A percentile compares a stretch with the other conserved stretches of the same genome.
These are phyloP conservation scores for Acanthopleura granulata DNA, from an alignment of 2,888 invertebrate species.

Conservation along the genomic window DNA sequence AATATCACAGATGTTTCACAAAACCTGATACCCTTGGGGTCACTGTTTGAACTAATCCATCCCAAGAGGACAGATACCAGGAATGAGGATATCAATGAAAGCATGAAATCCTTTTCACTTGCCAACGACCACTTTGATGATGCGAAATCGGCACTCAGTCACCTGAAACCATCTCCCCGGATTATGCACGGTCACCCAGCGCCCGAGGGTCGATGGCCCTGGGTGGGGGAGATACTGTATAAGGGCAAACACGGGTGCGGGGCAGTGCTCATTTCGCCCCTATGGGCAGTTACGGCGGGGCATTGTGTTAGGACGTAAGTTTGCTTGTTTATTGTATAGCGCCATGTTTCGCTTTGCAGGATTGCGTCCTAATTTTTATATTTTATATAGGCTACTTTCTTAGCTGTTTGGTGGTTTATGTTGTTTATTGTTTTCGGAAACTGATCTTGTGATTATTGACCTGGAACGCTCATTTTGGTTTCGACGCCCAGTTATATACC, in stretches of 20 bases:
- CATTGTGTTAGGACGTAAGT: conserved; percentile 35
- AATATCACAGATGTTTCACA: background rate
- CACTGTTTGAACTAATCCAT: too few relatives aligned
- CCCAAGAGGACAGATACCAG: too few relatives aligned
- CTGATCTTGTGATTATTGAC: too few relatives aligned
- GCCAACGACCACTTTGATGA: too few relatives aligned
- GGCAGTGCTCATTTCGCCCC: conserved; percentile 28
- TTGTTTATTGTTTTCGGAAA: too few relatives aligned
- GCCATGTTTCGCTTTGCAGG: background rate
- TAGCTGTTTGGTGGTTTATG: too few relatives aligned
- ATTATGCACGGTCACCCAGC: conserved; percentile 31
- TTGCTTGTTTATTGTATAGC: background rate
- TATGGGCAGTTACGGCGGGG: conserved; percentile 35
- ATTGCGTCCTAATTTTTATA: background rate
- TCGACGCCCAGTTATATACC: too few relatives aligned
- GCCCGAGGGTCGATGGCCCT: conserved; percentile 31
- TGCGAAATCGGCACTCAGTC: too few relatives aligned
- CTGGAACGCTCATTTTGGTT: too few relatives aligned
- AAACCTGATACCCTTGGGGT: background rate
- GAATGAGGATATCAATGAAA: too few relatives aligned
- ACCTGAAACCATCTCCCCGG: background rate
- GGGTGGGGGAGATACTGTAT: conserved; percentile 34
- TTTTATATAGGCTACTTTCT: too few relatives aligned
- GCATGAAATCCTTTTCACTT: too few relatives aligned
- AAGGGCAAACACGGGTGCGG: conserved; percentile 33